These are phyloP conservation scores for Melanophora roralis DNA, from an alignment of 2,888 invertebrate species.

Conservation along the genomic window DNA sequence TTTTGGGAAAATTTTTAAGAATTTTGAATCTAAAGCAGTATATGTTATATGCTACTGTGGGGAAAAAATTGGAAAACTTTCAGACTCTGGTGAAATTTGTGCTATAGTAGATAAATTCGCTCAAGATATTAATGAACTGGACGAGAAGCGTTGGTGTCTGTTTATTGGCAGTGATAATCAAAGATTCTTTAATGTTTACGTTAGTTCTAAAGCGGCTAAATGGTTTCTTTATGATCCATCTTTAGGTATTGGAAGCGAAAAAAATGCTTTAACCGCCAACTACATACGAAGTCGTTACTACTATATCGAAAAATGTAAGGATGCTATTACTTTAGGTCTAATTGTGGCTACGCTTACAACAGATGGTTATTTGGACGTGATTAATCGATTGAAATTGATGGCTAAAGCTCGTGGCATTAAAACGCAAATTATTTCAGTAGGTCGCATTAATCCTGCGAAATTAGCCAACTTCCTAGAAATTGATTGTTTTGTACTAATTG, in stretches of 20 bases:
- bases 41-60: conserved; percentile 42
- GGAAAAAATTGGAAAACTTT: conserved; percentile 4
- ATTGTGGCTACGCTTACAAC: conserved; percentile 94
- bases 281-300: conserved; percentile 89
- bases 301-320: conserved; percentile 93
- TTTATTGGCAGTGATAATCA: conserved; percentile 83
- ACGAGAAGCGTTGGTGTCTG: conserved; percentile 79
- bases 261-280: conserved; percentile 78
- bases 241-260: conserved; percentile 73
- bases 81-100: conserved; percentile 7
- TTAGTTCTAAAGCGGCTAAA: conserved; percentile 78
- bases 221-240: conserved; percentile 81
- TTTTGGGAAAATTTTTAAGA: conserved; percentile 7
- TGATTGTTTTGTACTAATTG: conserved; percentile 93
- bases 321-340: conserved; percentile 91
- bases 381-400: conserved; percentile 85
- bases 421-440: conserved; percentile 93
- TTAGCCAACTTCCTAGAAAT: conserved; percentile 94
- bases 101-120: conserved; percentile 5
- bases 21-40: conserved; percentile 37
- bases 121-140: conserved; percentile 50
- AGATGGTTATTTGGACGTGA: conserved; percentile 85
- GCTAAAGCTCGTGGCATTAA: conserved; percentile 88
- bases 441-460: conserved; percentile 96
- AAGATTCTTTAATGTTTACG: conserved; percentile 81